Percentiles rank a stretch among this genome's conserved stretches.
These are phyloP conservation scores for Drosophila pseudoananassae DNA, from an alignment of 1,140 invertebrate genomes.

Conservation along the genomic window DNA sequence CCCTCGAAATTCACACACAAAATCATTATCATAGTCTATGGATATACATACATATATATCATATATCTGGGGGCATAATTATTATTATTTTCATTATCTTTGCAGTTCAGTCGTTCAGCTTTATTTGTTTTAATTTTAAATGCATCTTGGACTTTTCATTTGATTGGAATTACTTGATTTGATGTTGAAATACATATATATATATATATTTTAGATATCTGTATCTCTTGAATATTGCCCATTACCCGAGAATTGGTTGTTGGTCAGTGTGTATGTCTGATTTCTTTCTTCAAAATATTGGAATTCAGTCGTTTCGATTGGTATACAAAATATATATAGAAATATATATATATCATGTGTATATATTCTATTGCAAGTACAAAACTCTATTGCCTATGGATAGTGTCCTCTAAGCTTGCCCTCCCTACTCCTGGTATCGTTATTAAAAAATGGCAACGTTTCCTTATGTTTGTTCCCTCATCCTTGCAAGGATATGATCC, in stretches of 20 bases:
- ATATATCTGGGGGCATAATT: neutral
- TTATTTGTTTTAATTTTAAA: slow-evolving; percentile 12
- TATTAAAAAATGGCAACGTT: slow-evolving; percentile 20
- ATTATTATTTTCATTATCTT: slow-evolving; percentile 1
- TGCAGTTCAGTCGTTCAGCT: slow-evolving; percentile 19
- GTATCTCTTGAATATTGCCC: slow-evolving; percentile 43
- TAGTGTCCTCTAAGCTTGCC: slow-evolving; percentile 2
- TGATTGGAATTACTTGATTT: slow-evolving; percentile 25
- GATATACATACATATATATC: neutral
- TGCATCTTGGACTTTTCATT: slow-evolving; percentile 40
- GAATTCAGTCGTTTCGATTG: slow-evolving; percentile 40
- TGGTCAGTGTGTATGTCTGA: slow-evolving; percentile 14
- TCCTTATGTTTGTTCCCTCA: slow-evolving; percentile 17
- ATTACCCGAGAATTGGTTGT: slow-evolving; percentile 36
- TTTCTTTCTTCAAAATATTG: slow-evolving; percentile 1
- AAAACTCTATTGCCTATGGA: slow-evolving; percentile 43
- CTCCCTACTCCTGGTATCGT: neutral
- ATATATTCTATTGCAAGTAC: slow-evolving; percentile 58
- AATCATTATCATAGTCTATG: neutral
- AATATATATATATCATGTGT: slow-evolving; percentile 27
- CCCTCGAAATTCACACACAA: neutral
- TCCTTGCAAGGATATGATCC: neutral
- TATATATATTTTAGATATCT: slow-evolving; percentile 34
- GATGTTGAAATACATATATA: slow-evolving; percentile 11
- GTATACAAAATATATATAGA: slow-evolving; percentile 73